Evolutionary conservation across 2,797 vertebrate species (phyloP).

Genomic region (Arctocebus calabarensis): DNA sequence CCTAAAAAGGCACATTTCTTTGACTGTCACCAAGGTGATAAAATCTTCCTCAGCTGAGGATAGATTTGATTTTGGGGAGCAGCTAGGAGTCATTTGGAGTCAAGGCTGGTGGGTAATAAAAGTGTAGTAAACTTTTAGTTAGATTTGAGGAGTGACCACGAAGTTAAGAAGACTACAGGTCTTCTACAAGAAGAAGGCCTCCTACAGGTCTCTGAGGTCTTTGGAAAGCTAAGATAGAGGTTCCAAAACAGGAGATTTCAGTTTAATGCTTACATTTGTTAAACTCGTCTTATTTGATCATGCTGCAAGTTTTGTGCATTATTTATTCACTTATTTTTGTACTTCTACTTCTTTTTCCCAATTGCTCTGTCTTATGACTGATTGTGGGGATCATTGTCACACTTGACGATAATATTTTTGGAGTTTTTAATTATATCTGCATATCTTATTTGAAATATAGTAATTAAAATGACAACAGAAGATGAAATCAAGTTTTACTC

Average conservation of each 20-base stretch:
- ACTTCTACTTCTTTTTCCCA: neutral
- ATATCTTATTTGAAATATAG: constrained; percentile 54
- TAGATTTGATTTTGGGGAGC: constrained; percentile 49
- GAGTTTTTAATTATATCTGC: constrained; percentile 38
- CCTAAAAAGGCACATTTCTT: constrained; percentile 37
- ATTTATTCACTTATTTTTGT: constrained; percentile 11
- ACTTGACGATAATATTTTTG: constrained; percentile 3
- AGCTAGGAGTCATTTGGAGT: constrained; percentile 59
- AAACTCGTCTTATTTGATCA: neutral
- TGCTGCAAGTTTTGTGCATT: neutral
- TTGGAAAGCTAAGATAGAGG: neutral
- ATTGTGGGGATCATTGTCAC: neutral
- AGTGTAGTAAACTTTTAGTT: constrained; percentile 50
- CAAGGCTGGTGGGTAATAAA: constrained; percentile 42
- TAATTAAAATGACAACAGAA: constrained; percentile 62
- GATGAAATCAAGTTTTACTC: constrained; percentile 49
- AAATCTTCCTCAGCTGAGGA: constrained; percentile 61
- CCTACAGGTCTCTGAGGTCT: neutral
- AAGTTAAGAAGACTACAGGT: constrained; percentile 1
- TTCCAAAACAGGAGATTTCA: neutral
- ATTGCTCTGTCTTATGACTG: neutral
- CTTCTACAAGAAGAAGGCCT: no score
- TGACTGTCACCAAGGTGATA: constrained; percentile 1
- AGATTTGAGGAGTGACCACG: neutral
- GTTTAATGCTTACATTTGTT: neutral